Base-by-base conservation (phyloP, 2,797 vertebrate species). In the Rhinogobio ventralis region DNA sequence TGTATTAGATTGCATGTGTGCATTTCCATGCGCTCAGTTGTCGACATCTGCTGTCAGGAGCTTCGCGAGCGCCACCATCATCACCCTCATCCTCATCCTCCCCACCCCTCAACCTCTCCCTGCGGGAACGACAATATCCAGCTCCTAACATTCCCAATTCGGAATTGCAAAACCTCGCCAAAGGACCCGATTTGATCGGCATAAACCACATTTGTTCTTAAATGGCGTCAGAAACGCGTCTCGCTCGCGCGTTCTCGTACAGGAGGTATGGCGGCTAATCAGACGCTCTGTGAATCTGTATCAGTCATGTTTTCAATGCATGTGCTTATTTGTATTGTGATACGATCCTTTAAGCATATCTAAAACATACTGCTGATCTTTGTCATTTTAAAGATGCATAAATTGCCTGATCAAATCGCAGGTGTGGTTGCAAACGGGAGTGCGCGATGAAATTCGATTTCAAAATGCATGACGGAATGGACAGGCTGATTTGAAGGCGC, bases 41-140 rank as follows among this genome's bases (percentile, higher is more conserved):
- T 88, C 87, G 87, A 88, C 87, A 87, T 88, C 87, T 87, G 75
- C 82, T 79, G 89, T 87, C 71, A 20, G 79, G 77, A 81, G 85
- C 64, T 51, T 60, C 71, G 71, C 77, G 67, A 53, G 53, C 75
- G 64, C 11, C 84, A 83, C 75, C 86, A 81, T n/a, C 82, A 83
- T 20, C 85, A 45, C 71, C 74, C 23, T 60, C 73, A 36, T 69
- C 84, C 25, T 79, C 81, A 28, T 51, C 68, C 64, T 69, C 20
- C 55, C 64, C n/a, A 81, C 82, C 85, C 85, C 69, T 81, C 79
- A 77, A 46, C 86, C 71, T 86, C 85, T 79, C 76, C 84, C 83
- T 79, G 57, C 81, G 68, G 77, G 75, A 83, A 55, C 46, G 45
- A 45, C 23, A 68, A 76, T 33, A 66, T 75, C 77, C 53, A 46